Evolutionary conservation across 2,888 invertebrate species (phyloP), one percentile per base, ranked within the genome.

Genomic region (Steinernema carpocapsae): DNA sequence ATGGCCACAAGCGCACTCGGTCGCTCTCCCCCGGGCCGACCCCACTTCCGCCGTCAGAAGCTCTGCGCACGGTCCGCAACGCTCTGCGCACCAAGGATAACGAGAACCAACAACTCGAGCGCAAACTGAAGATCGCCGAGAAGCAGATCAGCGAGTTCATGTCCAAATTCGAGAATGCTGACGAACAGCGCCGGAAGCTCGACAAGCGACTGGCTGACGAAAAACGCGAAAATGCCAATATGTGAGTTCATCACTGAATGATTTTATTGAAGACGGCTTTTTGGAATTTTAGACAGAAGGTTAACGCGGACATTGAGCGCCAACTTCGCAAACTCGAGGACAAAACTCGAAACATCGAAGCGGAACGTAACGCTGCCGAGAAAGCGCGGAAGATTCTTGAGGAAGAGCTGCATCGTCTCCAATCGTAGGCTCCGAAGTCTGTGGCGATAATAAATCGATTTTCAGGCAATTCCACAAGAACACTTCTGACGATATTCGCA

Each of bases 311-410:
- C 59, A 74, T 78, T 70, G 86, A 86, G 73, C 76, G 86, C 46
- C 78, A 80, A 70, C 77, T 76, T 52, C 80, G 85, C 2, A 82
- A 85, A 22, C 71, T 83, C 43, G 86, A 87, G 37, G 86, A 86
- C 78, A 85, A 84, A 72, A 76, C 86, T 22, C 79, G 85, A 51
- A 64, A 81, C 7, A 73, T 80, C 29, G 84, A 86, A 70, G 79
- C 82, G 22, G 86, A 86, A 71, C 76, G 81, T 45, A 75, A 80
- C 29, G 84, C 83, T 22, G 80, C 82, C 24, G 86, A 86, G 72
- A 84, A 84, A 37, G 85, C 86, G 7, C 79, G 85, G 72, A 83
- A 83, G 76, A 82, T 82, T 73, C 76, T 86, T 75, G 86, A 86
- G 75, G 85, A 84, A 17, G 86, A 86, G 73, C 78, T 86, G 12